phyloP scores from a whole-genome alignment of 2,888 invertebrate genomes.

The Luperina nickerlii region DNA sequence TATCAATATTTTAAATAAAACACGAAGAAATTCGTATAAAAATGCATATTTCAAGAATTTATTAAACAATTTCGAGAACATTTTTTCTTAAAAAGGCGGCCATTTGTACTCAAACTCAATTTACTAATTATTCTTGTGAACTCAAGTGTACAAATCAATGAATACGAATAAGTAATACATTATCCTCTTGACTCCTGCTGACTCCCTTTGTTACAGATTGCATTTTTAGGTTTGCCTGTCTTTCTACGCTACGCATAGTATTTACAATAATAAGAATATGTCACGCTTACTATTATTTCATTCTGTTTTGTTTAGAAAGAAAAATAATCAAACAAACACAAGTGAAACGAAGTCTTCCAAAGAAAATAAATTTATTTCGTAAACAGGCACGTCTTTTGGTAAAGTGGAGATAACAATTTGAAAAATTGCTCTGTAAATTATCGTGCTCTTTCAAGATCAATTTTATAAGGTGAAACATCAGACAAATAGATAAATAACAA shows the following conservation, averaged over 20 bases:
- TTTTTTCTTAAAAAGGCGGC: not conserved
- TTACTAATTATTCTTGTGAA: slow-evolving; percentile 27
- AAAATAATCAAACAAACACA: not conserved
- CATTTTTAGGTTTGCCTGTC: slow-evolving; percentile 1
- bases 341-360: not conserved
- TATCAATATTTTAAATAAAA: slow-evolving; percentile 1
- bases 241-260: not conserved
- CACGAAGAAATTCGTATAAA: not conserved
- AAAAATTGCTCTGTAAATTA: not conserved
- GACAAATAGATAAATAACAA: slow-evolving; percentile 3
- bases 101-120: not conserved
- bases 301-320: not conserved
- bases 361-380: not conserved
- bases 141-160: slow-evolving; percentile 31
- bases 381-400: not conserved
- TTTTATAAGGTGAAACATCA: not conserved
- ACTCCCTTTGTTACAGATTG: slow-evolving; percentile 9
- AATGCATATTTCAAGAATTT: not conserved
- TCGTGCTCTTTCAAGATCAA: slow-evolving; percentile 4
- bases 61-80: not conserved
- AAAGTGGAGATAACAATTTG: not conserved
- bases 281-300: not conserved
- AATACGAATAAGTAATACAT: slow-evolving; percentile 26
- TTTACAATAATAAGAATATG: slow-evolving; percentile 1
- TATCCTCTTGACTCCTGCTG: slow-evolving; percentile 15